Base-by-base conservation (phyloP, 2,888 invertebrate species). In the Ptilodon capucinus region DNA sequence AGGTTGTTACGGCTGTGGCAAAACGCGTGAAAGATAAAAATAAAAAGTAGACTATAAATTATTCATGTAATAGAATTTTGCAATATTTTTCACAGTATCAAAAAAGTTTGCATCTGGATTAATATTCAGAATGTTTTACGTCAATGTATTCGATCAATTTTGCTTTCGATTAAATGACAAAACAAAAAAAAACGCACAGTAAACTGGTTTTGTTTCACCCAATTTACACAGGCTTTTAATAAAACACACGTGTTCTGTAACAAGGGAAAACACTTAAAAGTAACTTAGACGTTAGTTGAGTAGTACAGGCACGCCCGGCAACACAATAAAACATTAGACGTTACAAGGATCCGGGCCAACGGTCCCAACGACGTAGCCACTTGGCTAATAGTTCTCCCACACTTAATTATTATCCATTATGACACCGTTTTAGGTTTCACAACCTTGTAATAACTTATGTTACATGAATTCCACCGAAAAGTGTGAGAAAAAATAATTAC, bases 331-430 rank as follows among this genome's bases (percentile, higher is more conserved):
- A 74, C 75, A 65, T 74, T 65, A 71, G 75, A 68, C 77, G 78
- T 76, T 72, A 76, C 69, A 65, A 81, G 88, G 88, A 89, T 89
- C 85, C 89, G 89, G 89, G 89, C 79, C 80, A 89, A 89, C 89
- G 83, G 89, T 64, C 74, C 51, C 42, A 44, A 48, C 44, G 54
- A 55, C 55, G 51, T 51, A 18, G 14, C 23, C 28, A 44, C 40
- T 54, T 54, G 46, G 46, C 52, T 57, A 53, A 54, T 64, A 49
- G 25, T 57, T 61, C 67, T 71, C 68, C 60, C 72, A 70, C 65
- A 60, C 43, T 34, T 23, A 23, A 25, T 25, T 40, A 19, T 13
- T 13, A 4, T n/a, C n/a, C 5, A 3, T 13, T 4, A 5, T 18
- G 4, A 11, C 2, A 14, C 17, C 1, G 11, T 3, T 32, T 13